Percentiles rank a stretch among this genome's conserved stretches.
phyloP scores from a whole-genome alignment of 2,797 vertebrate genomes.

The Siniperca obscura region DNA sequence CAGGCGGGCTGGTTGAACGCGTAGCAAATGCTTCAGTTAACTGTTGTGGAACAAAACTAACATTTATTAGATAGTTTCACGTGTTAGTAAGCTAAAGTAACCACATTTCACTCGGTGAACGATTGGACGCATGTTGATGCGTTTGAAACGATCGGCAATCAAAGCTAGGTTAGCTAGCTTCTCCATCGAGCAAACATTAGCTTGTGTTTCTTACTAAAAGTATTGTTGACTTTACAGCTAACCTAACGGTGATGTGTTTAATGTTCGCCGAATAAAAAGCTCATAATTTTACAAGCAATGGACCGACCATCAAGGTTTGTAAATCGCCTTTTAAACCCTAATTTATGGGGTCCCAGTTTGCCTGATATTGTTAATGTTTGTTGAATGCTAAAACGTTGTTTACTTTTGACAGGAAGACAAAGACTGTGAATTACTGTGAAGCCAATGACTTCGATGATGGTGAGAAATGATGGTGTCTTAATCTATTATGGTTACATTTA shows the following conservation, averaged over 20 bases:
- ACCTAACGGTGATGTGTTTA: neutral
- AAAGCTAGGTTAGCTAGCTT: neutral
- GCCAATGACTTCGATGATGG: conserved; percentile 86
- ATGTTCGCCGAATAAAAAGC: neutral
- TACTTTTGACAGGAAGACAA: conserved; percentile 84
- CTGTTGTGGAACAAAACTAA: neutral
- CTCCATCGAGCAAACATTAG: neutral
- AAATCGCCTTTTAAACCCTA: fast-evolving
- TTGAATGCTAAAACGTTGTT: conserved; percentile 16
- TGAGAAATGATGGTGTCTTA: conserved; percentile 45
- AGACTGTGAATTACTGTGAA: conserved; percentile 88
- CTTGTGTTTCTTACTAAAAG: neutral
- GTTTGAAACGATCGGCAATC: neutral
- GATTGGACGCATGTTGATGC: fast-evolving
- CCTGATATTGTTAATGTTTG: neutral
- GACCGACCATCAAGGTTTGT: conserved; percentile 82
- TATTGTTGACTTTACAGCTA: neutral
- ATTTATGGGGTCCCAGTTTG: neutral
- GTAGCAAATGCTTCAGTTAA: fast-evolving
- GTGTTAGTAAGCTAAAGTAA: fast-evolving
- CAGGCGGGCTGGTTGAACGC: conserved; percentile 77
- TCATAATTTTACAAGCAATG: conserved; percentile 58
- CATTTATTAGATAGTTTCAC: neutral
- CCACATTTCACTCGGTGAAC: fast-evolving
- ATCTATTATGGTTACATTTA: neutral